Evolutionary conservation across 1,140 invertebrate species (phyloP), one percentile per base, ranked within the genome.

Genomic region (Eufriesea mexicana): DNA sequence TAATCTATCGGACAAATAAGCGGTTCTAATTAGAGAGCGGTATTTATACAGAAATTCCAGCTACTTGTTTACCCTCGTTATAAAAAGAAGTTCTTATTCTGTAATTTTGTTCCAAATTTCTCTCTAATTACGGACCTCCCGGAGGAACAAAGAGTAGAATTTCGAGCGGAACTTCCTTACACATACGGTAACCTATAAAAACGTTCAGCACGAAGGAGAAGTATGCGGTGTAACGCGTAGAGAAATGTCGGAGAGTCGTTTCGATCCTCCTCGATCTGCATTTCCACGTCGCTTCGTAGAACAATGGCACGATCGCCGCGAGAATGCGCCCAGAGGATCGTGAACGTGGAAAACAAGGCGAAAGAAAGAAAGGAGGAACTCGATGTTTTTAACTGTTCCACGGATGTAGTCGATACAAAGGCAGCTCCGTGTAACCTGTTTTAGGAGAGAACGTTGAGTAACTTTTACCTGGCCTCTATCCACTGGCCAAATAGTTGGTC

Each of bases 391-490:
- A 72, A 55, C 55, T 71, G n/a, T 5, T 49, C 1, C 4, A 12
- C 35, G 9, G 28, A 16, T 25, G 5, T n/a, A 71, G 66, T 18
- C 45, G 45, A 73, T 62, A 45, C 57, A 73, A 73, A 62, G 47
- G 25, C 68, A 23, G 28, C 28, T 55, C 5, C 45, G 18, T 51
- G 16, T 18, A 80, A 73, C 78, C 23, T 62, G 78, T 80, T 80
- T n/a, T 18, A 73, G 45, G 47, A 64, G 47, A 25, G 70, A 73
- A 80, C 77, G 67, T 61, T 72, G n/a, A 18, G 45, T 51, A 42
- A 61, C 45, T 73, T 73, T 62, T 80, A 73, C 57, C 78, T 54
- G 68, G 18, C 20, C 23, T 10, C 6, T 12, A 18, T 16, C 0
- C 64, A 47, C 20, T n/a, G 25, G 54, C 12, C 2, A 25, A 73